Evolutionary conservation across 2,797 vertebrate species (phyloP), one percentile per base, ranked within the genome.

Genomic region (Alectoris magna): DNA sequence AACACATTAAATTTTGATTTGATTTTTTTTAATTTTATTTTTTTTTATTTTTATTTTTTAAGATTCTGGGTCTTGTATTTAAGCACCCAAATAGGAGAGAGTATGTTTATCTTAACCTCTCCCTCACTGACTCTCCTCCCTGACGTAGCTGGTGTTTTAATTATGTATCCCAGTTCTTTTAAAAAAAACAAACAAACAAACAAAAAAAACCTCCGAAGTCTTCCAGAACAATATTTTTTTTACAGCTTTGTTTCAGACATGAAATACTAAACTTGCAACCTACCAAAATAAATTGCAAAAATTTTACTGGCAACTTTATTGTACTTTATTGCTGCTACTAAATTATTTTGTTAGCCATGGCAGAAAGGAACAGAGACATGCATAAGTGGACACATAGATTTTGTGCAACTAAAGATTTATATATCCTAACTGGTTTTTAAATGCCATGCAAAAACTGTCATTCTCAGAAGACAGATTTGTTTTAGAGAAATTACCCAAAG

Each of bases 1-100:
- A 64, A 34, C 43, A 27, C 11, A 62, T 1, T 34, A 64, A 17
- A 8, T 58, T 34, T 11, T 4, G 14, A 10, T 62, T 48, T 15
- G 16, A 5, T 0, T 4, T 7, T 19, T 44, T 19, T 44, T 19
- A 19, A 19, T 19, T 19, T n/a, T 46, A 6, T 46, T 22, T 21
- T 3, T 46, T 21, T 16, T 18, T 43, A 3, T 46, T 9, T 13
- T 34, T 34, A 11, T 23, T 75, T 70, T 60, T 9, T 16, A 8
- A 29, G 8, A 29, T n/a, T 48, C 83, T 72, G 24, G n/a, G 8
- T 4, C 41, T 83, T 21, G 21, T 60, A 34, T 13, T 17, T 66
- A 59, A 41, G 24, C 16, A 43, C 1, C 2, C 6, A 51, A 34
- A 5, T 53, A 66, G 4, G 16, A 80, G 8, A 49, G 2, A 44